Evolutionary conservation across 2,888 invertebrate genomes (phyloP).

Genomic region (Callosobruchus maculatus): DNA sequence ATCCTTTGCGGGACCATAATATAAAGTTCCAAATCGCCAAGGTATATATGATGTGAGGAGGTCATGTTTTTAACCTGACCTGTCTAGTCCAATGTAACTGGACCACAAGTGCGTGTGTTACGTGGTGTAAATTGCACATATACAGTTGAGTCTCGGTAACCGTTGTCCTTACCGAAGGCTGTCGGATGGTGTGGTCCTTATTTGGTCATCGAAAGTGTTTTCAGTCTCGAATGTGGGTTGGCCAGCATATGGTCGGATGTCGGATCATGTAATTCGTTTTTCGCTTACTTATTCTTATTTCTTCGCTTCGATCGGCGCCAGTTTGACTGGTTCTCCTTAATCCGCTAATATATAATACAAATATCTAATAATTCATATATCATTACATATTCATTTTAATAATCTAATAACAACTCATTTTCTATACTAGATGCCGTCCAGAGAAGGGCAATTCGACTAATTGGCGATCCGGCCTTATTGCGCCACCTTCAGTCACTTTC

Average conservation of each 20-base stretch:
- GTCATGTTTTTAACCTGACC: too few relatives aligned
- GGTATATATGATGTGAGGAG: too few relatives aligned
- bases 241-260: conserved; percentile 32
- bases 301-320: neutral
- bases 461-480: too few relatives aligned
- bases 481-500: too few relatives aligned
- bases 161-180: conserved; percentile 27
- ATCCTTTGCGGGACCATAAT: too few relatives aligned
- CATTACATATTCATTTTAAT: too few relatives aligned
- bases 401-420: too few relatives aligned
- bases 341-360: neutral
- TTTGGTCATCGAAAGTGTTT: conserved; percentile 38
- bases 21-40: too few relatives aligned
- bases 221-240: conserved; percentile 36
- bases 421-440: too few relatives aligned
- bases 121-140: neutral
- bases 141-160: neutral
- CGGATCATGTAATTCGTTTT: neutral
- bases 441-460: too few relatives aligned
- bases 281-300: neutral
- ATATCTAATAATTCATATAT: too few relatives aligned
- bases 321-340: neutral
- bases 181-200: conserved; percentile 28
- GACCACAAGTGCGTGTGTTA: neutral
- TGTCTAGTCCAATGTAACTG: neutral